phyloP scores from a whole-genome alignment of 2,113 vertebrate species.

The Charadrius vociferus region DNA sequence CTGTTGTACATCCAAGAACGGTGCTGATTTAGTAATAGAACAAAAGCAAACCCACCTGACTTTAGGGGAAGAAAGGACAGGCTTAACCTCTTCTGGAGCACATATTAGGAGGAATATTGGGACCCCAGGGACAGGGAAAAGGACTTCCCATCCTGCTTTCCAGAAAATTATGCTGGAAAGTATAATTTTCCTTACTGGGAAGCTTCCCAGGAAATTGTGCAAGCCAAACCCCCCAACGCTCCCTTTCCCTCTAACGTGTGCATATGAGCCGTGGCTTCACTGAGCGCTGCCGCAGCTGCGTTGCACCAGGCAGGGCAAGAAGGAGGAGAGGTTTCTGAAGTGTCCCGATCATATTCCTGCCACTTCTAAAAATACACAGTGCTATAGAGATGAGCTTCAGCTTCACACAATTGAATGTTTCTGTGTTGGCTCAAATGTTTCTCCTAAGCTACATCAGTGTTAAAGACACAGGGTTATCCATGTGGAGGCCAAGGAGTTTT shows the following conservation, averaged over 20 bases:
- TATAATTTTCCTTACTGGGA: neutral
- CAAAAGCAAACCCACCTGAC: neutral
- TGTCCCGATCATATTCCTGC: neutral
- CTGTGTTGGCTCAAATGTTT: neutral
- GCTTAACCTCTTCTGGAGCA: neutral
- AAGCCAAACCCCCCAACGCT: neutral
- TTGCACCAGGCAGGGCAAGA: neutral
- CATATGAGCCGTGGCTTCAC: neutral
- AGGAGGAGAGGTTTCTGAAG: neutral
- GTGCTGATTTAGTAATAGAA: neutral
- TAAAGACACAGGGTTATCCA: neutral
- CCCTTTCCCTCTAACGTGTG: neutral
- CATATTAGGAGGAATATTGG: neutral
- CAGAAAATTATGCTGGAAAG: neutral
- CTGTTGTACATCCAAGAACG: neutral
- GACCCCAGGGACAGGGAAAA: neutral
- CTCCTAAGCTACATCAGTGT: neutral
- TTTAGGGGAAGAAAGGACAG: neutral
- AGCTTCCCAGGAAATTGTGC: neutral
- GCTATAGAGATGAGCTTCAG: neutral
- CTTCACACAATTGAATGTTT: neutral
- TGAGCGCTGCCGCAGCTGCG: neutral
- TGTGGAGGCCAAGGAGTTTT: neutral
- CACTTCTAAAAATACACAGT: neutral
- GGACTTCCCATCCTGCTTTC: neutral